Evolutionary conservation across 2,888 invertebrate genomes (phyloP), one percentile per base, ranked within the genome.

Genomic region (Hartigia nigra): DNA sequence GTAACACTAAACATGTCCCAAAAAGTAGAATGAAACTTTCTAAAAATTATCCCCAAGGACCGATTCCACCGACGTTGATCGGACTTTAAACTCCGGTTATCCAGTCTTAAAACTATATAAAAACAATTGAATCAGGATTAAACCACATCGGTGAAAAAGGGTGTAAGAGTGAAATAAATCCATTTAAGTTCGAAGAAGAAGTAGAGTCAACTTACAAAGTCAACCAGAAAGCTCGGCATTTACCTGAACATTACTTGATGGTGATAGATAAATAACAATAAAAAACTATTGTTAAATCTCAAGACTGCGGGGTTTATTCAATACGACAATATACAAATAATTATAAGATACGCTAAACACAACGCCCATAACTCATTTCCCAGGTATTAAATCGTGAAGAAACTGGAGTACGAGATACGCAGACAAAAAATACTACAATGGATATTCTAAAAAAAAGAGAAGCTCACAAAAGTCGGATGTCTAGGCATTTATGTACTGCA

Each of bases 281-380:
- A 55, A 14, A 39, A 9, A 5, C 23, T 23, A 55, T 55, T 23
- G 23, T 55, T 55, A 77, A 81, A 82, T 76, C 70, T 79, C 32
- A 81, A 77, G 84, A 83, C 81, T 83, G 81, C 82, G 82, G 81
- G 81, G 79, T 86, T 86, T 86, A 86, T 86, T 86, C 79, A 78
- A 76, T 83, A 82, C 81, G 82, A 76, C 80, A 85, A 84, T 86
- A 82, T 86, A 86, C 84, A 85, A 86, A 86, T 84, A 86, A 84
- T 84, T 84, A 84, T 79, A 55, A 55, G 39, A 55, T 55, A 55
- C 39, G 23, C 14, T 55, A 55, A 55, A 55, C 39, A 55, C 39
- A 55, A 55, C 39, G 39, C 39, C 39, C 39, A 55, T 55, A 55
- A 55, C 9, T 55, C 39, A 55, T 55, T 23, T 55, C 9, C 9